Percentiles rank a stretch among this genome's conserved stretches.
Conservation (phyloP, 2,113 vertebrate genomes). For the Alligator sinensis region DNA sequence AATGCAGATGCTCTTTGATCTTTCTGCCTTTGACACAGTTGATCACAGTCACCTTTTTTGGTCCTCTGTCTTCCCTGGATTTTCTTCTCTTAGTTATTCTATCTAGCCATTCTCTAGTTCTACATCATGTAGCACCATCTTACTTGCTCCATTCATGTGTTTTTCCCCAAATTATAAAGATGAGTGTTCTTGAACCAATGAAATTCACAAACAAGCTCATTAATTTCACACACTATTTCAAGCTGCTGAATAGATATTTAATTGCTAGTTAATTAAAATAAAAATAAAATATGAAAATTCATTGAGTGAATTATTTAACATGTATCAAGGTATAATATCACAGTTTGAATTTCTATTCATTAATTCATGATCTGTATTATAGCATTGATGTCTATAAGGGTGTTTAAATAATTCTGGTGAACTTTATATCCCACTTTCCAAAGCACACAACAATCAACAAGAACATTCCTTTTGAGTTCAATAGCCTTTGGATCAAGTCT, state of each 20-base stretch:
- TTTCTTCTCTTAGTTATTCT: not conserved
- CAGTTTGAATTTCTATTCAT: not conserved
- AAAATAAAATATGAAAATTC: not conserved
- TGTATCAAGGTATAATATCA: not conserved
- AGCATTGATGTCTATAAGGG: not conserved
- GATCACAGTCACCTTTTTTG: not conserved
- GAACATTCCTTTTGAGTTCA: accelerated
- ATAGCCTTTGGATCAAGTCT: not conserved
- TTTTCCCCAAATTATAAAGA: not conserved
- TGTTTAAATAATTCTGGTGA: not conserved
- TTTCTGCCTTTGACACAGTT: not conserved
- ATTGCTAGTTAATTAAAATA: not conserved
- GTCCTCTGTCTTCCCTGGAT: not conserved
- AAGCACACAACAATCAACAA: not conserved
- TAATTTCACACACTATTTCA: not conserved
- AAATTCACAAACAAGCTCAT: accelerated
- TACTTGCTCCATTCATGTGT: not conserved
- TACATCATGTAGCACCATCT: not conserved
- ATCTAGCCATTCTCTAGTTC: not conserved
- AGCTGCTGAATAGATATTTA: not conserved
- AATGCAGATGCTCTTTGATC: not conserved
- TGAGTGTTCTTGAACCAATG: not conserved
- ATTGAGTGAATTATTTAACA: not conserved
- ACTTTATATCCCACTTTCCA: not conserved
- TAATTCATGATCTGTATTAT: not conserved